These are phyloP conservation scores for Rhynchomys soricoides DNA, from an alignment of 2,113 vertebrate genomes.

Conservation along the genomic window DNA sequence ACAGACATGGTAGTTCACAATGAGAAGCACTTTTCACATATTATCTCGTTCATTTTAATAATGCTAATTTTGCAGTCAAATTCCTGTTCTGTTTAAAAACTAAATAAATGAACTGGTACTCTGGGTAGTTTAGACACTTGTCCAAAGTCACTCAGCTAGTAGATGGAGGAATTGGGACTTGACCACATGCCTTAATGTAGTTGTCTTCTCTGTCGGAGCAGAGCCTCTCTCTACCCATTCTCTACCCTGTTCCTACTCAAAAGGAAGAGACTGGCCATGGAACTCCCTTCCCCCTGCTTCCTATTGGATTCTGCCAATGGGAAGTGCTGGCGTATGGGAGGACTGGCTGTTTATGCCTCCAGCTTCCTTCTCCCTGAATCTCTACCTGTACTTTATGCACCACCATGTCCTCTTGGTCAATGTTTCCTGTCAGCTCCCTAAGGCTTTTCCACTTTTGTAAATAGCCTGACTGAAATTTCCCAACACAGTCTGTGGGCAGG, in stretches of 20 bases:
- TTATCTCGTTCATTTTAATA: neutral
- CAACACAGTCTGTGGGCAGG: neutral
- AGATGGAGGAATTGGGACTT: neutral
- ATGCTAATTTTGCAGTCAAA: neutral
- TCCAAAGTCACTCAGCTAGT: neutral
- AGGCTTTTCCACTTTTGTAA: neutral
- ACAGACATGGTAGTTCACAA: neutral
- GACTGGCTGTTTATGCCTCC: neutral
- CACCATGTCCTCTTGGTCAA: neutral
- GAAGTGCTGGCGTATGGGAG: neutral
- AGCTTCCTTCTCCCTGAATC: neutral
- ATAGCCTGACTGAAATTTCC: no score
- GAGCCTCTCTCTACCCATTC: neutral
- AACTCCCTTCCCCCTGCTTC: neutral
- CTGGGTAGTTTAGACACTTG: neutral
- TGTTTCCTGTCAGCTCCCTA: neutral
- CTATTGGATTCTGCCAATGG: neutral
- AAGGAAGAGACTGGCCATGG: fast-evolving
- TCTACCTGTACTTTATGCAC: neutral
- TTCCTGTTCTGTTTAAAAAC: neutral
- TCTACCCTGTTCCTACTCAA: neutral
- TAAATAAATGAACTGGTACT: neutral
- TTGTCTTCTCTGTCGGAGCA: neutral
- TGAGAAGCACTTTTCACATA: neutral
- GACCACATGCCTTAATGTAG: neutral